Evolutionary conservation across 2,113 vertebrate genomes (phyloP), one percentile per base, ranked within the genome.

Genomic region (Ochotona curzoniae): DNA sequence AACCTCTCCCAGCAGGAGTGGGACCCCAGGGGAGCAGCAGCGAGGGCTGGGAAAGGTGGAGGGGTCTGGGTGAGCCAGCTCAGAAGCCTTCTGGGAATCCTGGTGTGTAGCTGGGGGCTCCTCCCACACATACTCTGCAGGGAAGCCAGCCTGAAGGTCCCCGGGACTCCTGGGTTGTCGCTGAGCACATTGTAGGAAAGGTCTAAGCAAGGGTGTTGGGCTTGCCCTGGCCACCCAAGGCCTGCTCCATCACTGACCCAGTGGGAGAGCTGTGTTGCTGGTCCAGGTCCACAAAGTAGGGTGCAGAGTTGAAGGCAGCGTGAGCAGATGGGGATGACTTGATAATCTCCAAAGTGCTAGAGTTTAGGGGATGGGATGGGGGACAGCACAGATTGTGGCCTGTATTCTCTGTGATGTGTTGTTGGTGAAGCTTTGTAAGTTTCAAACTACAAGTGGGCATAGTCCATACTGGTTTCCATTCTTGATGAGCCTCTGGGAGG

Each of bases 11-110:
- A 35, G 79, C 44, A 21, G 18, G 44, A 64, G 47, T 44, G 74
- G 57, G 63, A 84, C 44, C 70, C 30, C 3, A 64, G 61, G 20
- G 47, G 32, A 14, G 13, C 15, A 66, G 70, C n/a, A 61, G 35
- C 3, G 38, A 44, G 1, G 28, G 28, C 83, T 2, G 14, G 73
- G 57, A 93, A 76, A 64, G 69, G 14, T 23, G 2, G n/a, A 57
- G 13, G 20, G 74, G 51, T 44, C 76, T 75, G 57, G 32, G 30
- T 82, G 20, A 47, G 70, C 67, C 83, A 26, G 92, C 38, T 3
- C 61, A 8, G 67, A 35, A 61, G 92, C 87, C 94, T 96, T 88
- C 80, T 74, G 94, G 83, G 79, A 91, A 75, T 69, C 75, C 71
- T 80, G 66, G 54, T 20, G 71, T 83, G 75, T 89, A 69, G 61